Evolutionary conservation across 2,888 invertebrate genomes (phyloP), one percentile per base, ranked within the genome.

Genomic region (Ectobius pallidus): DNA sequence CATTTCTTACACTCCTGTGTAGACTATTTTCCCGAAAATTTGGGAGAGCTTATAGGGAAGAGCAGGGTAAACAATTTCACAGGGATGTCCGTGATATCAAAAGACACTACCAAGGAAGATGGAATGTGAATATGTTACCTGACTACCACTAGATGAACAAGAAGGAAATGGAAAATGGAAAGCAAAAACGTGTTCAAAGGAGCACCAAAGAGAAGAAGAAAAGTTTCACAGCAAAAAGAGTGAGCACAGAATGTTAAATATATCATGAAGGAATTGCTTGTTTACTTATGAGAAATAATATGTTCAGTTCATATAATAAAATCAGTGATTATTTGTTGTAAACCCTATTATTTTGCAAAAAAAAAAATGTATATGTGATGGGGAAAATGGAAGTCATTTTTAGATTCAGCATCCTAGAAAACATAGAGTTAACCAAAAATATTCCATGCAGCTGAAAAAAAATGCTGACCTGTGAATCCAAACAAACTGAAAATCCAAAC

Each of bases 11-110:
- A 71, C 20, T 73, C 70, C 16, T 65, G 71, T 71, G 4, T 74
- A 0, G 63, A 65, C 49, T 71, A 55, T 70, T 74, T 75, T 63
- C 71, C 71, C 7, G 69, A 75, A 75, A 74, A 74, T 32, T 61
- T 79, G 49, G 80, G n/a, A 11, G 80, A 67, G 79, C 75, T 70
- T 76, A 78, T 32, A 80, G 80, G 73, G 80, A 81, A 71, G 80
- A 81, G 72, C 81, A 82, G 39, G 79, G 80, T 30, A 81, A 82
- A 77, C 74, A 81, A 25, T 82, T 82, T 72, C 81, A 82, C 75
- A 81, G 81, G 73, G 81, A 82, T 70, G 78, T 81, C 39, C 77
- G 75, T 44, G 75, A 75, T 20, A 80, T 80, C 76, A 80, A 82
- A 75, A 75, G 76, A 39, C 76, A 79, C 11, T 80, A 81, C 74